phyloP scores from a whole-genome alignment of 2,797 vertebrate species.

The Kryptolebias ocellatus region DNA sequence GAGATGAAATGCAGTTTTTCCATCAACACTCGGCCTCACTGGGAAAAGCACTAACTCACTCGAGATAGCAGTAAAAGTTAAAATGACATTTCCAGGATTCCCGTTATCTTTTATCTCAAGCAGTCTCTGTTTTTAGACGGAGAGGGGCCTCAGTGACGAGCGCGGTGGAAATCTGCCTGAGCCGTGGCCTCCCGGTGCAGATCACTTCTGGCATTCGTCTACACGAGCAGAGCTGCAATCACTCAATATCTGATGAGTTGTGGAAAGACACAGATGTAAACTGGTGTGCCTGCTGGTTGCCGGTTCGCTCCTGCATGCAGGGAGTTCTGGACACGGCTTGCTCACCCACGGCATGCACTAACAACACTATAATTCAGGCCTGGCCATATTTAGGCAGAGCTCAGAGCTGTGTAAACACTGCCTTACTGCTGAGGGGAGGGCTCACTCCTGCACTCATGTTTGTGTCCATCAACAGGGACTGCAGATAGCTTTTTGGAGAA shows the following conservation, averaged over 20 bases:
- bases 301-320: conserved; percentile 36
- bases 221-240: conserved; percentile 34
- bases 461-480: conserved; percentile 62
- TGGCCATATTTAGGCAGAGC: conserved; percentile 79
- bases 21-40: conserved; percentile 15
- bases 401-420: conserved; percentile 78
- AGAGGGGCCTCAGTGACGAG: conserved; percentile 22
- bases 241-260: conserved; percentile 56
- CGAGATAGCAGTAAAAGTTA: conserved; percentile 51
- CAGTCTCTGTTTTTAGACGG: conserved; percentile 58
- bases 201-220: conserved; percentile 52
- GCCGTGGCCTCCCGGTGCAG: conserved; percentile 27
- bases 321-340: conserved; percentile 23
- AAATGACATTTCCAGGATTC: conserved; percentile 54
- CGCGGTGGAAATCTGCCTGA: conserved; percentile 27
- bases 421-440: conserved; percentile 62
- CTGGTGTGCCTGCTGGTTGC: conserved; percentile 5
- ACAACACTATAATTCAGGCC: conserved; percentile 68
- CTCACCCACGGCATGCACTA: conserved; percentile 42
- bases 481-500: conserved; percentile 33
- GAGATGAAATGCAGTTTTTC: conserved; percentile 56
- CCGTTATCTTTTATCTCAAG: conserved; percentile 63
- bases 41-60: conserved; percentile 38
- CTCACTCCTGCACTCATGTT: conserved; percentile 65
- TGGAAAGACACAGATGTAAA: conserved; percentile 60